Evolutionary conservation across 2,888 invertebrate genomes (phyloP), one percentile per base, ranked within the genome.

Genomic region (Cerastoderma edule): DNA sequence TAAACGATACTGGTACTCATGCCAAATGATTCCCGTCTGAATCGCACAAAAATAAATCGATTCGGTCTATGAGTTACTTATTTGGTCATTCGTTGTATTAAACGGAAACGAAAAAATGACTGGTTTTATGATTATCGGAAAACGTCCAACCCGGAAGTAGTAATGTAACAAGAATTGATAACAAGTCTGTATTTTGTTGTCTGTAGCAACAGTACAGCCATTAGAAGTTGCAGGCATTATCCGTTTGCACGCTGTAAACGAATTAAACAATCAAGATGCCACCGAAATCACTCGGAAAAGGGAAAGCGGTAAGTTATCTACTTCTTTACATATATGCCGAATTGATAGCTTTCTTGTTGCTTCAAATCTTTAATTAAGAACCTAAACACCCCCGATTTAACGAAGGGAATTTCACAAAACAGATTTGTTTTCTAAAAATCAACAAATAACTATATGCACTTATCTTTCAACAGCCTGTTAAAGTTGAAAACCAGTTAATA

Each of bases 261-360:
- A 50, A 48, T 53, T 35, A 57, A 67, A 50, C 28, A 27, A 24
- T 30, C 57, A 71, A 87, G 78, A 89, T 89, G 89, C 89, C 89
- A 63, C 83, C 84, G 27, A 88, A 87, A 75, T 75, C 66, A 77
- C 57, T 76, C 50, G 72, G 72, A 24, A 89, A 88, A 68, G 84
- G 79, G 22, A 87, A 88, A 69, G 85, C 84, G 88, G 88, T 89
- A 83, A 27, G n/a, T 44, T 35, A 19, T 57, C n/a, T 8, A 35
- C 28, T 33, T 35, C 48, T 63, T 13, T 33, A 32, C 8, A 16
- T 39, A n/a, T 8, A 22, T 32, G 8, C 16, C 32, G 8, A 13
- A 44, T 44, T 44, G 44, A 44, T 13, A 13, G 19, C 44, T n/a
- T n/a, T n/a, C n/a, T n/a, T n/a, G n/a, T n/a, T n/a, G n/a, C n/a